Base-by-base conservation (phyloP, 2,888 invertebrate genomes). In the Tanytarsus gracilentus region DNA sequence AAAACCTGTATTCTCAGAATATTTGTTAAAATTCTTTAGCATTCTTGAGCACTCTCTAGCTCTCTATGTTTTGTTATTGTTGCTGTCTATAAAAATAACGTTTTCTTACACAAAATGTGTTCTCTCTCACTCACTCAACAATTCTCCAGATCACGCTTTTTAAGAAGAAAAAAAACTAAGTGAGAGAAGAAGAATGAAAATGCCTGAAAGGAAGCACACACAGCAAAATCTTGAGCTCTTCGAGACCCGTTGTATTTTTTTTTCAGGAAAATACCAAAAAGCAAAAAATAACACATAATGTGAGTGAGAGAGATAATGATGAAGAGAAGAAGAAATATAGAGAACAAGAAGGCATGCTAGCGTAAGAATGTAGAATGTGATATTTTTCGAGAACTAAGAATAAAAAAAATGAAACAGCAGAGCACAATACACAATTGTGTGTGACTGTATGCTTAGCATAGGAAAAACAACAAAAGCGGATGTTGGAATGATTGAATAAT, bases 1-100 rank as follows among this genome's bases (percentile, higher is more conserved):
- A 50, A 59, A 60, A 60, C 60, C 60, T 60, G 60, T 60, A 49
- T 60, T 60, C 60, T 60, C 39, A 50, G 60, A 60, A 60, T 60
- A 44, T 36, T 58, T 48, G 25, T 60, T 50, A 60, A 36, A 60
- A 50, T 49, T 60, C 60, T 60, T 50, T 33, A 60, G 23, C 21
- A 49, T 18, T 44, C 29, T 44, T 39, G 26, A 44, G 27, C 21
- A 18, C 27, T 30, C 9, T 30, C 29, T 48, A 18, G 26, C 18
- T 53, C 23, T 36, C 36, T 33, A 14, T 21, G 14, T 36, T 11
- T 58, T 48, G 58, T 36, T 48, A 48, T 44, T 44, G 27, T 49
- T 25, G 14, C n/a, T 27, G 49, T 14, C 27, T 27, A 49, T 49
- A 27, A 49, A 48, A 58, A 58, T 58, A 58, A 58, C 58, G 58